A percentile compares a stretch with the other conserved stretches of the same genome.
These are phyloP conservation scores for Eilema depressum DNA, from an alignment of 2,888 invertebrate species.

Conservation along the genomic window DNA sequence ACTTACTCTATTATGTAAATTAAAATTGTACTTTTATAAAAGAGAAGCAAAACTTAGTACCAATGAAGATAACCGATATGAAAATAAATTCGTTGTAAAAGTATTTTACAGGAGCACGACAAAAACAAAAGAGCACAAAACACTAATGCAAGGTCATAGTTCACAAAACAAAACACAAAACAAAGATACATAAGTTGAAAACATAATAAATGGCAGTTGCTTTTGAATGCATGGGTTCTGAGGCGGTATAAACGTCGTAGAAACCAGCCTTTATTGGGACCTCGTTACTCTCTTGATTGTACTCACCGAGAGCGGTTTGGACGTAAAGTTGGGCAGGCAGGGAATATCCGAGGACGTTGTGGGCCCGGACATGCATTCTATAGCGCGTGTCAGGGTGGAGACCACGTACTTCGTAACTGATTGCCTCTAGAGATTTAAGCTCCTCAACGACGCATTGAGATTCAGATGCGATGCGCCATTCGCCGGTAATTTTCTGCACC, in stretches of 20 bases:
- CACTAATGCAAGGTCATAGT: conserved; percentile 60
- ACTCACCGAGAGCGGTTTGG: conserved; percentile 96
- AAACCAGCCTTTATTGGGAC: conserved; percentile 81
- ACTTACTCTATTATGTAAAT: conserved; percentile 47
- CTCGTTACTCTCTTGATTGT: conserved; percentile 82
- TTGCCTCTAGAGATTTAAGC: conserved; percentile 88
- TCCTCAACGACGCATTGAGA: conserved; percentile 88
- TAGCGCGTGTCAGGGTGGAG: conserved; percentile 94
- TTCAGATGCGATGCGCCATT: conserved; percentile 87
- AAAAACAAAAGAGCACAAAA: conserved; percentile 58
- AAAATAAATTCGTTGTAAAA: conserved; percentile 52
- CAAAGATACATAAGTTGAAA: conserved; percentile 67
- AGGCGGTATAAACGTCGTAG: conserved; percentile 83
- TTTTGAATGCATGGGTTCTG: conserved; percentile 70
- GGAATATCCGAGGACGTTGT: conserved; percentile 94
- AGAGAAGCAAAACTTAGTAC: conserved; percentile 53
- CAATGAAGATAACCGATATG: conserved; percentile 52
- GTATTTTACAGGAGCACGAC: conserved; percentile 53
- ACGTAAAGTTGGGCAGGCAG: conserved; percentile 92
- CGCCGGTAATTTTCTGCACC: conserved; percentile 90
- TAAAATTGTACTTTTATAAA: conserved; percentile 58
- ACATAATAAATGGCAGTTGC: conserved; percentile 67
- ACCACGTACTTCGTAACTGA: conserved; percentile 89
- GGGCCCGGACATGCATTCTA: conserved; percentile 93
- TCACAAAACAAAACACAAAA: conserved; percentile 77